These are phyloP conservation scores for Schizopygopsis pylzovi DNA, from an alignment of 2,797 vertebrate genomes.

Conservation along the genomic window DNA sequence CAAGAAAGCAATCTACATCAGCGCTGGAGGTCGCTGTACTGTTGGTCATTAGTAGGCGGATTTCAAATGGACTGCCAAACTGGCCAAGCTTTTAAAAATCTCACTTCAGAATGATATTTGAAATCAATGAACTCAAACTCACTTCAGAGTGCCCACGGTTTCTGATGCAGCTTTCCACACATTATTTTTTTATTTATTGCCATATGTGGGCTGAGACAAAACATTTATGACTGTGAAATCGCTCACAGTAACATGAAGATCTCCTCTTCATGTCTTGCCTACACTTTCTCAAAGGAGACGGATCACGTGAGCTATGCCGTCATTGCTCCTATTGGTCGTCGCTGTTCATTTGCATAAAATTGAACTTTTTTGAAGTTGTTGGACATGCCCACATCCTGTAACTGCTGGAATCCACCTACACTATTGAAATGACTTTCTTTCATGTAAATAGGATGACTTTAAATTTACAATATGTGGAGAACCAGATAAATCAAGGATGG, in stretches of 20 bases:
- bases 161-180: background rate
- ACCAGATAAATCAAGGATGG: background rate
- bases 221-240: conserved; percentile 22
- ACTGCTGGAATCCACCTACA: background rate
- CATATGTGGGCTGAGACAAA: conserved; percentile 25
- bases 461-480: background rate
- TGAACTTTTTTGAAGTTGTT: background rate
- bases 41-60: conserved; percentile 11
- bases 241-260: background rate
- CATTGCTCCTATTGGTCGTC: background rate
- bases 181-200: background rate
- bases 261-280: conserved; percentile 2
- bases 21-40: conserved; percentile 1
- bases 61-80: conserved; percentile 12
- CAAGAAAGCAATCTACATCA: background rate
- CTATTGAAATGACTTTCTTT: background rate
- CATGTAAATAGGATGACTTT: background rate
- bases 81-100: background rate
- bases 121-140: background rate
- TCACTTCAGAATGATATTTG: background rate
- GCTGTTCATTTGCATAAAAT: background rate
- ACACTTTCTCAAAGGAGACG: background rate
- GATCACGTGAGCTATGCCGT: background rate
- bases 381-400: background rate
- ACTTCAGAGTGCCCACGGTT: conserved; percentile 6